A percentile compares a stretch with the other conserved stretches of the same genome.
Conservation (phyloP, 1,140 invertebrate genomes). For the Nephotettix cincticeps region DNA sequence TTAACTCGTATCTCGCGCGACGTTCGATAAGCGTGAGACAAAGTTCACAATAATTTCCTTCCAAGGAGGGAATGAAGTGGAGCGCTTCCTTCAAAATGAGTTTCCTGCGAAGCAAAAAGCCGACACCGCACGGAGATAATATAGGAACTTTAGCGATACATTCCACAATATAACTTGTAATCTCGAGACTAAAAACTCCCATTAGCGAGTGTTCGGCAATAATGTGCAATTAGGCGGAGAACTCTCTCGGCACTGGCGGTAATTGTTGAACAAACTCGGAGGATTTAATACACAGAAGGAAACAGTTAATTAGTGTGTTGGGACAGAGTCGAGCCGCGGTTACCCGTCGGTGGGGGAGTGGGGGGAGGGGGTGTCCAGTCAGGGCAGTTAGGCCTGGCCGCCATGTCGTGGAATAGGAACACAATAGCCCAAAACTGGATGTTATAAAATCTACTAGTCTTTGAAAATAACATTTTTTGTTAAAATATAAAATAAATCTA, state of each 20-base stretch:
- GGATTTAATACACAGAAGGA: too few species aligned
- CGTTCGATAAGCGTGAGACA: conserved; percentile 1
- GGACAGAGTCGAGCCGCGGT: too few species aligned
- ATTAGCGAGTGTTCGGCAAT: conserved; percentile 24
- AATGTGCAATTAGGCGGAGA: conserved; percentile 24
- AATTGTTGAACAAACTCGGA: too few species aligned
- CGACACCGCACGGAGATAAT: conserved; percentile 24
- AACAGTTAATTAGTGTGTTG: too few species aligned
- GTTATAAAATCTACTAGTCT: too few species aligned
- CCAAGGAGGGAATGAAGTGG: background rate
- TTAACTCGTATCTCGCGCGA: background rate
- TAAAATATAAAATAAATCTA: too few species aligned
- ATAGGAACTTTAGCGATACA: conserved; percentile 23
- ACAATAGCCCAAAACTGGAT: too few species aligned
- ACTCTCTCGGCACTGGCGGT: background rate
- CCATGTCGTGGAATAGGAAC: too few species aligned
- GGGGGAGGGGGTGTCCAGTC: too few species aligned
- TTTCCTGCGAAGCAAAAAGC: conserved; percentile 9
- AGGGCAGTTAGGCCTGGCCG: too few species aligned
- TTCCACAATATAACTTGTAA: conserved; percentile 23
- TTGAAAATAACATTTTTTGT: too few species aligned
- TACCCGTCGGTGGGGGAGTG: too few species aligned
- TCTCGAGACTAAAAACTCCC: conserved; percentile 28
- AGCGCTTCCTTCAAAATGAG: background rate
- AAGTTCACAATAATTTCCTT: conserved; percentile 26